phyloP scores from a whole-genome alignment of 2,888 invertebrate species.

The Cephus spinipes region DNA sequence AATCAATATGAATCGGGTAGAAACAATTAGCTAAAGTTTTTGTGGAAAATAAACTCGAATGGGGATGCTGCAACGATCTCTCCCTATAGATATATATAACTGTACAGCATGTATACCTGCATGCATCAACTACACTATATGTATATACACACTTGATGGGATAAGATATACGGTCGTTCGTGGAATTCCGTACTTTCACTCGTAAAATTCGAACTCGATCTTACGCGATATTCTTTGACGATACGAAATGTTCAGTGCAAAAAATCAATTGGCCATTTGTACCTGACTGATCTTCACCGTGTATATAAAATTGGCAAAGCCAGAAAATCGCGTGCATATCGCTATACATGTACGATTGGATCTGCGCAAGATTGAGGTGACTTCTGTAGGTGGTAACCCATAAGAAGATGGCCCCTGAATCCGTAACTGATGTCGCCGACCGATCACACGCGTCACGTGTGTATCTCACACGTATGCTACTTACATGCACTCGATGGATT shows the following conservation, averaged over 20 bases:
- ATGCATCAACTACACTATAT: too few relatives aligned
- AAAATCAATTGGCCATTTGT: neutral
- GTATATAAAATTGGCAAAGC: neutral
- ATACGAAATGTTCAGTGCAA: neutral
- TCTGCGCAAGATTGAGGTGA: neutral
- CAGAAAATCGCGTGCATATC: neutral
- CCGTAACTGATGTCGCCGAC: neutral
- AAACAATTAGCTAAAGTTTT: neutral
- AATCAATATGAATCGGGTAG: neutral
- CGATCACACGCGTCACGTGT: neutral
- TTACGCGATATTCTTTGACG: constrained; percentile 28
- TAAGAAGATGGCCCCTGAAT: neutral
- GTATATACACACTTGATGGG: neutral
- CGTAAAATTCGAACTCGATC: constrained; percentile 33
- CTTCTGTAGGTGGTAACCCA: neutral
- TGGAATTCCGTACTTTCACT: constrained; percentile 12
- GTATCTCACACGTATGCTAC: neutral
- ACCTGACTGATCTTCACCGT: neutral
- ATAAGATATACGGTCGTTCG: constrained; percentile 1
- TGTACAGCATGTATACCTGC: too few relatives aligned
- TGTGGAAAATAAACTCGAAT: neutral
- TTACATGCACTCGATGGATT: neutral
- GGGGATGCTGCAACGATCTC: neutral
- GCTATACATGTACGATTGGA: neutral
- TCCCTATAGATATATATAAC: neutral